Conservation (phyloP, 2,888 invertebrate genomes). For the Athalia cordata region DNA sequence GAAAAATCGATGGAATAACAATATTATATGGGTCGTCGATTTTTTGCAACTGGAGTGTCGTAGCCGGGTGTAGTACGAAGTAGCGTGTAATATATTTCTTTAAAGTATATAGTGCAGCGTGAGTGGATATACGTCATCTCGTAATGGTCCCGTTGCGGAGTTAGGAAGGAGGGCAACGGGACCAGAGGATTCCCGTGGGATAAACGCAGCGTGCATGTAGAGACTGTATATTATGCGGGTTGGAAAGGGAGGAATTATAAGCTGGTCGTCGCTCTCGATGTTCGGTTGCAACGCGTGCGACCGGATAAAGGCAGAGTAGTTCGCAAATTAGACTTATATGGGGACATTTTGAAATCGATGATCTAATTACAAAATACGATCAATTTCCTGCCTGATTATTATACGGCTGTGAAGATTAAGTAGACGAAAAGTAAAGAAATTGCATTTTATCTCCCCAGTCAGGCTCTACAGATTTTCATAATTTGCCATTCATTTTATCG, state of each 20-base stretch:
- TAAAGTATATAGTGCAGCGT: slow-evolving; percentile 32
- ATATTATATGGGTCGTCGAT: no score
- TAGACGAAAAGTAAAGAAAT: no score
- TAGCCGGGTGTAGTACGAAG: slow-evolving; percentile 55
- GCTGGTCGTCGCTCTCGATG: slow-evolving; percentile 1
- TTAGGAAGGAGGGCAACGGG: slow-evolving; percentile 53
- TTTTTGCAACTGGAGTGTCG: no score
- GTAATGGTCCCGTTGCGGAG: slow-evolving; percentile 67
- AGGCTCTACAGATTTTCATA: no score
- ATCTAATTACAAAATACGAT: no score
- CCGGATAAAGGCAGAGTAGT: slow-evolving; percentile 41
- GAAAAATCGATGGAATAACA: no score
- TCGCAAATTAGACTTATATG: slow-evolving; percentile 34
- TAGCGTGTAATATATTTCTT: slow-evolving; percentile 49
- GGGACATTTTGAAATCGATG: no score
- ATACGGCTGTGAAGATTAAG: no score
- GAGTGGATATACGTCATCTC: slow-evolving; percentile 64
- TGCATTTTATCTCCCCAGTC: no score
- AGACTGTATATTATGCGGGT: slow-evolving; percentile 39
- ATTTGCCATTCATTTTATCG: no score
- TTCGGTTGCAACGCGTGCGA: slow-evolving; percentile 17
- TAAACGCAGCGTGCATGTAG: slow-evolving; percentile 41
- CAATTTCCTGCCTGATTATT: no score
- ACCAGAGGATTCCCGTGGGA: slow-evolving; percentile 48
- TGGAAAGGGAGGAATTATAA: neutral